These are phyloP conservation scores for Andrena camellia DNA, from an alignment of 2,888 invertebrate species.

Conservation along the genomic window DNA sequence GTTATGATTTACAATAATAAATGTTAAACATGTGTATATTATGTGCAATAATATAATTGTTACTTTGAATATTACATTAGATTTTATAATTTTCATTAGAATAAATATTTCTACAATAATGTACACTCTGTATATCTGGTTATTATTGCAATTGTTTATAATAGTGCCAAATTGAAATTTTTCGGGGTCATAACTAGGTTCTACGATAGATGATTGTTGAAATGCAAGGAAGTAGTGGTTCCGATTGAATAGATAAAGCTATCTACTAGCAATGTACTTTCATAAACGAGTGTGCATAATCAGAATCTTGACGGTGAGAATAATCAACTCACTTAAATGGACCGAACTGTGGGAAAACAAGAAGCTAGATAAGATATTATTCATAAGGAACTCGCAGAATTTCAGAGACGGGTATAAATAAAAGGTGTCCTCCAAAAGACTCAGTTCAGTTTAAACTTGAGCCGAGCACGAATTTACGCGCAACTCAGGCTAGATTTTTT, in stretches of 20 bases:
- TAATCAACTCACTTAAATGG: no score
- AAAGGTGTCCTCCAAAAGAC: background rate
- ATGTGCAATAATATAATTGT: slow-evolving; percentile 25
- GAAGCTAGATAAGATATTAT: no score
- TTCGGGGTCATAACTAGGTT: no score
- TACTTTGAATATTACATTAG: slow-evolving; percentile 16
- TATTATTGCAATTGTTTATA: slow-evolving; percentile 4
- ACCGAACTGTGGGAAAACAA: no score
- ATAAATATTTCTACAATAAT: slow-evolving; percentile 47
- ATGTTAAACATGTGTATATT: slow-evolving; percentile 19
- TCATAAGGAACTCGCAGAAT: no score
- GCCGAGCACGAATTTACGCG: background rate
- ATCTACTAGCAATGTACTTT: no score
- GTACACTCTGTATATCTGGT: slow-evolving; percentile 7
- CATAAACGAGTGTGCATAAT: no score
- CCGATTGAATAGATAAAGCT: no score
- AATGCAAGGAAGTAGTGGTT: no score
- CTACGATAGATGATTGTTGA: no score
- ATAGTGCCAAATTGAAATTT: background rate
- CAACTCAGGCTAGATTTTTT: background rate
- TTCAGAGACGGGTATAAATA: background rate
- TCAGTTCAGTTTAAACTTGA: background rate
- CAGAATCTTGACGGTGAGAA: no score
- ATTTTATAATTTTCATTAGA: slow-evolving; percentile 36
- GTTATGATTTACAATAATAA: slow-evolving; percentile 8